Percentiles rank a stretch among this genome's conserved stretches.
These are phyloP conservation scores for Mayetiola destructor DNA, from an alignment of 2,888 invertebrate species.

Conservation along the genomic window DNA sequence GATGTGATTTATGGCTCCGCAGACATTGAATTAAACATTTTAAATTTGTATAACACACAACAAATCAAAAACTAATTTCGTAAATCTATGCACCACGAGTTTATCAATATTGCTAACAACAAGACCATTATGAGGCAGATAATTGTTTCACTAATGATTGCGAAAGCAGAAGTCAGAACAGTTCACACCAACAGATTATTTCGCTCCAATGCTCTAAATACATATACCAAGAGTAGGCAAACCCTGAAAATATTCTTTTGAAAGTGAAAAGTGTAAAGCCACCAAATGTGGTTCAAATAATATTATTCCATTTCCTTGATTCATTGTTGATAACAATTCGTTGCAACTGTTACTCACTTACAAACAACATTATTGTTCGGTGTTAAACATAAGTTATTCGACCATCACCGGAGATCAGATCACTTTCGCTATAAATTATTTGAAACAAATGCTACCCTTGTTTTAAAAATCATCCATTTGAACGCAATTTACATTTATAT, in stretches of 20 bases:
- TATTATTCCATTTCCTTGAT: too few relatives aligned
- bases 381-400: not conserved
- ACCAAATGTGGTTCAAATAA: not conserved
- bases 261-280: not conserved
- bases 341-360: not conserved
- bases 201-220: constrained; percentile 3
- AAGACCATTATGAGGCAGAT: not conserved
- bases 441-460: not conserved
- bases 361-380: not conserved
- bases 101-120: too few relatives aligned
- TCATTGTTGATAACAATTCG: too few relatives aligned
- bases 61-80: too few relatives aligned
- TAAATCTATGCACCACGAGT: too few relatives aligned
- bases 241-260: too few relatives aligned
- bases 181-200: constrained; percentile 2
- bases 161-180: not conserved
- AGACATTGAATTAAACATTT: too few relatives aligned
- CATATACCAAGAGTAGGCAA: not conserved
- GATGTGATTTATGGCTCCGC: too few relatives aligned
- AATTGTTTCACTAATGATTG: constrained; percentile 7
- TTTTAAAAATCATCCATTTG: not conserved
- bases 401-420: too few relatives aligned
- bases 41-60: too few relatives aligned
- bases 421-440: not conserved
- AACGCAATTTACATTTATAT: not conserved